These are phyloP conservation scores for Oxygymnocypris stewartii DNA, from an alignment of 2,113 vertebrate genomes.

Conservation along the genomic window DNA sequence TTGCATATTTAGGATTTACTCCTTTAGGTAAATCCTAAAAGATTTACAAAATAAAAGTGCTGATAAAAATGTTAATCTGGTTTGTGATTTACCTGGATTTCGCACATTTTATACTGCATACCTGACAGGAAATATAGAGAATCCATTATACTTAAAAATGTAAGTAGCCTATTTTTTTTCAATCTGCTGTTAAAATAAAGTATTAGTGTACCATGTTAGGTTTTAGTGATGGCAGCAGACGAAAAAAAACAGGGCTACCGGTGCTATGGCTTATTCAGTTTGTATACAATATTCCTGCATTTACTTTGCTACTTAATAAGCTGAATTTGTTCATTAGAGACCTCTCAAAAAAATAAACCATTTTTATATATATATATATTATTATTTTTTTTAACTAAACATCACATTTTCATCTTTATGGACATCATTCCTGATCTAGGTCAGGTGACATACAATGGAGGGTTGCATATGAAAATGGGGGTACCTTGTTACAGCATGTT, in stretches of 20 bases:
- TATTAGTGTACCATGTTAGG: neutral
- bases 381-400: neutral
- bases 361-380: too few species aligned
- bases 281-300: neutral
- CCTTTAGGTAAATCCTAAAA: neutral
- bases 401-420: neutral
- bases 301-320: neutral
- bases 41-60: constrained; percentile 1
- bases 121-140: neutral
- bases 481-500: constrained; percentile 23
- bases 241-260: too few species aligned
- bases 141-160: neutral
- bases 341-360: too few species aligned
- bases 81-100: neutral
- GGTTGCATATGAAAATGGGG: constrained; percentile 27
- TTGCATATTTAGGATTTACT: neutral
- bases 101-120: neutral
- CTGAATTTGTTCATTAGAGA: neutral
- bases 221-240: neutral
- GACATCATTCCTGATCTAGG: neutral
- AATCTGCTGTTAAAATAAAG: neutral
- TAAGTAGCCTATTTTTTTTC: neutral
- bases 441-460: neutral
- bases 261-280: neutral
- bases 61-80: constrained; percentile 13